Percentiles rank a stretch among this genome's conserved stretches.
These are phyloP conservation scores for Charaxes varanes DNA, from an alignment of 1,140 invertebrate species.

Conservation along the genomic window DNA sequence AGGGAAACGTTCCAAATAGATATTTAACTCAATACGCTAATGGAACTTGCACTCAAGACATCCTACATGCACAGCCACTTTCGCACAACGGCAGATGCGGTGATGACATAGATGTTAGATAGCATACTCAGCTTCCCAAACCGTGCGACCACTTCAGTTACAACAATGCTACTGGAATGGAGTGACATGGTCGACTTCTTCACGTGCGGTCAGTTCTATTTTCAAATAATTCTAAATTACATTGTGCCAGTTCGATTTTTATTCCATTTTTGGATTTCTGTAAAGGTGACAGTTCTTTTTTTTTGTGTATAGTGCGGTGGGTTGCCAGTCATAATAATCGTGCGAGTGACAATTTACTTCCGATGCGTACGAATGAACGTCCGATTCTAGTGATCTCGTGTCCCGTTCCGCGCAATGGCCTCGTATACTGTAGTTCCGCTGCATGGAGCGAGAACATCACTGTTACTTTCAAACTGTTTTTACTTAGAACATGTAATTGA, in stretches of 20 bases:
- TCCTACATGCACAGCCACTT: slow-evolving; percentile 24
- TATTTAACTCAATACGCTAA: no score
- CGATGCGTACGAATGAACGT: slow-evolving; percentile 23
- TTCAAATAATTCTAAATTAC: no score
- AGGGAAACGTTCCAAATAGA: no score
- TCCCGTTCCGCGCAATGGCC: slow-evolving; percentile 38
- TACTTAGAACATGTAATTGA: slow-evolving; percentile 39
- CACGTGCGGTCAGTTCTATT: slow-evolving; percentile 28
- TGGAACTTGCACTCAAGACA: slow-evolving; percentile 36
- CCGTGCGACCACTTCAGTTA: slow-evolving; percentile 55
- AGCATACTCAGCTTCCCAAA: slow-evolving; percentile 37
- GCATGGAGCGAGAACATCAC: slow-evolving; percentile 38
- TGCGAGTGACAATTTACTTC: slow-evolving; percentile 25
- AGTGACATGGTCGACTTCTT: slow-evolving; percentile 52
- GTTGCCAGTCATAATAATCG: slow-evolving; percentile 6
- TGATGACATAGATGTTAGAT: slow-evolving; percentile 36
- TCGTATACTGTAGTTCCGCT: slow-evolving; percentile 37
- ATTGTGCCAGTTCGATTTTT: no score
- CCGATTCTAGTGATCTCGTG: slow-evolving; percentile 34
- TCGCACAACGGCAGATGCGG: slow-evolving; percentile 26
- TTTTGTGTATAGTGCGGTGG: slow-evolving; percentile 14
- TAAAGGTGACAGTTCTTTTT: slow-evolving; percentile 13
- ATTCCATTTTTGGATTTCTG: not conserved
- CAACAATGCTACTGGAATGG: slow-evolving; percentile 63
- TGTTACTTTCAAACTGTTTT: slow-evolving; percentile 61